phyloP scores from a whole-genome alignment of 2,888 invertebrate species.

The Cantharis flavilabris region DNA sequence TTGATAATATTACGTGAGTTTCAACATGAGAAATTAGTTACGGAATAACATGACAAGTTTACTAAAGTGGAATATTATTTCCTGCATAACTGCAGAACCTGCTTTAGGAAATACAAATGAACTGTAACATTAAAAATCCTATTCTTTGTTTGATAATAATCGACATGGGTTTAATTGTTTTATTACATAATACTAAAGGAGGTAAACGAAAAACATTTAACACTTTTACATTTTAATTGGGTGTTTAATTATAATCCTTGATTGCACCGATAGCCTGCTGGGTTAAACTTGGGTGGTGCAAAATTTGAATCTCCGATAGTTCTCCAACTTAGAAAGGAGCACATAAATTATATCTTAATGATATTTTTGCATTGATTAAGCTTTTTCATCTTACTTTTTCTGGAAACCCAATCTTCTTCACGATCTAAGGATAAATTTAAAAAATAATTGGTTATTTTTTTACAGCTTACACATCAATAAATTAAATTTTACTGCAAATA shows the following conservation, averaged over 20 bases:
- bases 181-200: not conserved
- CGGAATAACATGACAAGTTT: conserved; percentile 5
- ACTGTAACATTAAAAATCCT: not conserved
- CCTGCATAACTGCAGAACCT: not conserved
- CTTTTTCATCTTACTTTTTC: not conserved
- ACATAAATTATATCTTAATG: not conserved
- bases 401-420: no score
- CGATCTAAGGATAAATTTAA: no score
- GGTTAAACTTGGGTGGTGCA: not conserved
- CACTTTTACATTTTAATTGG: not conserved
- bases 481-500: no score
- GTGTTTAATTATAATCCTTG: not conserved
- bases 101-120: conserved; percentile 2
- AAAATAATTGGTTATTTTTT: no score
- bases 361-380: not conserved
- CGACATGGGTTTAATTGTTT: not conserved
- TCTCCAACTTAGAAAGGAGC: not conserved
- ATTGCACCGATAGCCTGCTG: not conserved
- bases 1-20: not conserved
- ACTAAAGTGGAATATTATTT: conserved; percentile 3
- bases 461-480: no score
- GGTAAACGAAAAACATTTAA: not conserved
- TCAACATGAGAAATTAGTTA: conserved; percentile 1
- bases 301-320: not conserved
- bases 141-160: not conserved